Evolutionary conservation across 64 coral and sea anemone species (phyloP), one percentile per base, ranked within the genome.

Genomic region (Montipora efflorescens): DNA sequence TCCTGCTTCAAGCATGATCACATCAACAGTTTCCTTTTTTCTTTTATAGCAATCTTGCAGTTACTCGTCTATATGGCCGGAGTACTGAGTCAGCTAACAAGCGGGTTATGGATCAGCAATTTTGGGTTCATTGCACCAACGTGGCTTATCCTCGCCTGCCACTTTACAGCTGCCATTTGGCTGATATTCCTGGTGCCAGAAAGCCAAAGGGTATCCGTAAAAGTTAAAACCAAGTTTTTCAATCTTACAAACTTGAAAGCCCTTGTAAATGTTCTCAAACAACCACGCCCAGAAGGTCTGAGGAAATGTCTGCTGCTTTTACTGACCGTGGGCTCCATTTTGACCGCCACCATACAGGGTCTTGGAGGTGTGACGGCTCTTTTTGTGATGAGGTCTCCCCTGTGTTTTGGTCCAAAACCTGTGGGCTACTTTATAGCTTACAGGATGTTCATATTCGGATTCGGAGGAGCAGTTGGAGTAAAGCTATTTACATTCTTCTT

Each of bases 41-140:
- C 6, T 57, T 19, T 78, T 59, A 10, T 48, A 97, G 95, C 89
- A 3, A 87, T 97, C 57, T 70, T 95, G 47, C 93, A 95, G 75
- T 66, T 97, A 18, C 74, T 97, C 48, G 78, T 90, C 46, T 97
- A 89, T 61, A 12, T 71, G 69, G 92, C 77, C 50, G 95, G 92
- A 15, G 91, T 94, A 50, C 14, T 97, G 19, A 97, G 95, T 79
- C 92, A 97, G 91, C 70, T 95, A 23, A 97, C 95, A 43, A 97
- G 95, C 47, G 95, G 95, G 8, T 70, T 97, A 18, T 97, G 95
- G 95, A 97, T 97, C 7, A 49, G 80, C 1, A 94, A 47, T 4
- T 77, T 87, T 49, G 90, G 93, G 0, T 97, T 95, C 52, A 92
- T 88, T 44, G 75, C 90, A 0, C 95, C 95, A 13, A 95, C 94